Percentiles rank a stretch among this genome's conserved stretches.
These are phyloP conservation scores for Anthophora plumipes DNA, from an alignment of 2,888 invertebrate species.

Conservation along the genomic window DNA sequence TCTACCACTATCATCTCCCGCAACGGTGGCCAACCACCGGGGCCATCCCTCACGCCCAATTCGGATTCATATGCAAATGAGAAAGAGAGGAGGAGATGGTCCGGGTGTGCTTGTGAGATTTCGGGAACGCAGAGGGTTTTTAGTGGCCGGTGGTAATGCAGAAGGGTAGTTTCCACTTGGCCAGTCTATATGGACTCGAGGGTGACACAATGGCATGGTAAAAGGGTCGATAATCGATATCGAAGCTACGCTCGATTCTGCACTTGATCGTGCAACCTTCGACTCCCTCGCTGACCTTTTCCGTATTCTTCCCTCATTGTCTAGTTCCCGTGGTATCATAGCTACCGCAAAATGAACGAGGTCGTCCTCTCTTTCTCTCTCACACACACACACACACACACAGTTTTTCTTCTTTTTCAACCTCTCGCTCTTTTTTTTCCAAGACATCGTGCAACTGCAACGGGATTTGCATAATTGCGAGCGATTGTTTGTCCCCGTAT, in stretches of 20 bases:
- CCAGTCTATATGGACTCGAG: conserved; percentile 39
- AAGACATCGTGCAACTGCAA: conserved; percentile 77
- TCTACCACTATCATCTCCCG: conserved; percentile 57
- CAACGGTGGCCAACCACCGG: conserved; percentile 54
- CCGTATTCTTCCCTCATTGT: conserved; percentile 43
- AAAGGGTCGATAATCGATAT: conserved; percentile 58
- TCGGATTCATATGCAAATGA: conserved; percentile 80
- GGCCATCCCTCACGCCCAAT: conserved; percentile 71
- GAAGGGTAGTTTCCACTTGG: conserved; percentile 76
- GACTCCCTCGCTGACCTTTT: conserved; percentile 33
- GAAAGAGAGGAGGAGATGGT: conserved; percentile 37
- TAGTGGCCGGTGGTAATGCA: conserved; percentile 71
- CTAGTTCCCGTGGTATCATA: conserved; percentile 2
- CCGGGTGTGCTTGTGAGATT: conserved; percentile 53
- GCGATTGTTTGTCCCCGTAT: conserved; percentile 82
- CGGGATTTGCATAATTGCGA: conserved; percentile 82
- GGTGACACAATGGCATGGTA: conserved; percentile 35
- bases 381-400: too few species aligned
- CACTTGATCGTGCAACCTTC: conserved; percentile 40
- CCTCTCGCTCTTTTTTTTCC: conserved; percentile 55
- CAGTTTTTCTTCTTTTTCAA: neutral
- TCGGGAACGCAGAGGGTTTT: conserved; percentile 67
- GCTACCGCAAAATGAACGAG: conserved; percentile 21
- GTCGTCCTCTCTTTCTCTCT: conserved; percentile 26
- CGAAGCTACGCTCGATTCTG: conserved; percentile 14